phyloP scores from a whole-genome alignment of 2,888 invertebrate species.

The Agriotes lineatus region DNA sequence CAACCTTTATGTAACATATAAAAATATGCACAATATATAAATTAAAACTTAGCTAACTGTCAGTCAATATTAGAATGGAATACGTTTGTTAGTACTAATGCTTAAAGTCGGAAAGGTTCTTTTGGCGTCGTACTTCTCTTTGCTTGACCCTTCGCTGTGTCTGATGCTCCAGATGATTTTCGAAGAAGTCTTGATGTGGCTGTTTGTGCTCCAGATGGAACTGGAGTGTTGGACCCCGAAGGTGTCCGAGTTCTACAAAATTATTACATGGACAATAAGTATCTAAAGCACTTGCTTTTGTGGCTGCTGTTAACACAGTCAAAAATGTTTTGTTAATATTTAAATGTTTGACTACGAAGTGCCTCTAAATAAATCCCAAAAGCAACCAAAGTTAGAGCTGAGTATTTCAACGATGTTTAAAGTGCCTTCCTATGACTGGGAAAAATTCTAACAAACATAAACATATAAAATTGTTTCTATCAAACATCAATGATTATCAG shows the following conservation, averaged over 20 bases:
- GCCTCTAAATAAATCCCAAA: no score
- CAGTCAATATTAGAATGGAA: conserved; percentile 56
- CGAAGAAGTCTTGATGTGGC: conserved; percentile 74
- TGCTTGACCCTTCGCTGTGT: conserved; percentile 70
- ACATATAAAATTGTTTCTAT: no score
- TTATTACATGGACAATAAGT: background rate
- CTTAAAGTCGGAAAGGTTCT: conserved; percentile 82
- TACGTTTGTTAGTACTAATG: conserved; percentile 43
- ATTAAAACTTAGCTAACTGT: conserved; percentile 53
- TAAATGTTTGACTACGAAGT: no score
- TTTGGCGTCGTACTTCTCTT: conserved; percentile 66
- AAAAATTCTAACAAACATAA: no score
- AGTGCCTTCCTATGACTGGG: no score
- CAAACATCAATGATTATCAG: no score
- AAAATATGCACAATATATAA: conserved; percentile 63
- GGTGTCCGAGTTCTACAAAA: conserved; percentile 78
- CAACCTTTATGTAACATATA: conserved; percentile 49
- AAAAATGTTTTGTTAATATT: no score
- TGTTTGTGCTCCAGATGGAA: conserved; percentile 74
- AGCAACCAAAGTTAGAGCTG: no score
- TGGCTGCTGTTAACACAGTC: no score
- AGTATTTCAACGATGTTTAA: no score
- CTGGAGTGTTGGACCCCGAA: conserved; percentile 81
- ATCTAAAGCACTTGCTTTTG: background rate
- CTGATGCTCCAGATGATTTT: conserved; percentile 78